phyloP scores from a whole-genome alignment of 2,113 vertebrate genomes.

The Crotalus tigris region DNA sequence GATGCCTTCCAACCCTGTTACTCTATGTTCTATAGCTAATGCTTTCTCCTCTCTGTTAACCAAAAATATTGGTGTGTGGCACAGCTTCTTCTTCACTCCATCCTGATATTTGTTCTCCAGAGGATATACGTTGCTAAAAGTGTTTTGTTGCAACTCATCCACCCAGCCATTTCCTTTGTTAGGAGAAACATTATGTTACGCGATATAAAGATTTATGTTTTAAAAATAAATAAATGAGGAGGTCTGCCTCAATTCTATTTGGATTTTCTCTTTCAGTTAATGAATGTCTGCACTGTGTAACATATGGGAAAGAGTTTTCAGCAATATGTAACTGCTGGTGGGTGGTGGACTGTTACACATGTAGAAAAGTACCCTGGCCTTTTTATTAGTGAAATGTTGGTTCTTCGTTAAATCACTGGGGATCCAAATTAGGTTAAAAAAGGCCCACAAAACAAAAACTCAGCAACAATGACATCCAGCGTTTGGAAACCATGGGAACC shows the following conservation, averaged over 20 bases:
- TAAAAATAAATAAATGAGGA: background rate
- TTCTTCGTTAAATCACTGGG: slow-evolving; percentile 31
- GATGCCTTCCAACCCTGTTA: background rate
- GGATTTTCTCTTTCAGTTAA: background rate
- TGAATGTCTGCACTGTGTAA: background rate
- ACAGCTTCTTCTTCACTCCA: background rate
- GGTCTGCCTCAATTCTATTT: background rate
- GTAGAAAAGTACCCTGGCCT: background rate
- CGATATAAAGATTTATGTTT: background rate
- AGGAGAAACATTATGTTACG: background rate
- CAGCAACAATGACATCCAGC: slow-evolving; percentile 23
- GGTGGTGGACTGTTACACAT: background rate
- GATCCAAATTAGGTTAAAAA: slow-evolving; percentile 24
- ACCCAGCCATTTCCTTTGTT: background rate
- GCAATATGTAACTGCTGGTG: background rate
- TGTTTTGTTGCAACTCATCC: background rate
- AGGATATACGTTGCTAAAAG: background rate
- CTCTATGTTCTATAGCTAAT: background rate
- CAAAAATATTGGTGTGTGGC: background rate
- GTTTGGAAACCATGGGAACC: slow-evolving; percentile 22
- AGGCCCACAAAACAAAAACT: background rate
- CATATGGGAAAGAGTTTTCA: background rate
- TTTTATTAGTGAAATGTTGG: background rate
- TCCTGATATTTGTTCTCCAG: background rate
- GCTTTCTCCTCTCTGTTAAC: background rate